Conservation (phyloP, 2,888 invertebrate species). For the Heliconius aoede region DNA sequence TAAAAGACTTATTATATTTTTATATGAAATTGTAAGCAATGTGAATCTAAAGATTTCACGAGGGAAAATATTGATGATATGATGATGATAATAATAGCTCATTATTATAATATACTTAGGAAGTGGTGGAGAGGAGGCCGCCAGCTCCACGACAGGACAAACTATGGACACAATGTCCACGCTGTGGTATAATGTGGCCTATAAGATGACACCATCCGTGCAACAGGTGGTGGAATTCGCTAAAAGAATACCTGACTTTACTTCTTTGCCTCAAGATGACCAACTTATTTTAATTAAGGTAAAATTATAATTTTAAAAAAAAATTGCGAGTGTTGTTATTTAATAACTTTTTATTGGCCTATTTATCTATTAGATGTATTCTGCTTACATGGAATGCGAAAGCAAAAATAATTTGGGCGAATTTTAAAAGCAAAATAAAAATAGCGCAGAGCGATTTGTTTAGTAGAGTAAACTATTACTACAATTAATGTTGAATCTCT, state of each 20-base stretch:
- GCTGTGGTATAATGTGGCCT: constrained; percentile 95
- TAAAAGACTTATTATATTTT: no score
- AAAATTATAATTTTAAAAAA: constrained; percentile 26
- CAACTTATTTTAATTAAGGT: constrained; percentile 97
- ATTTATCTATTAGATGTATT: background rate
- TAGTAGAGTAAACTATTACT: background rate
- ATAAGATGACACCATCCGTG: constrained; percentile 94
- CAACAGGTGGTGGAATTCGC: constrained; percentile 98
- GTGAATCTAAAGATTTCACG: no score
- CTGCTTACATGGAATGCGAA: background rate
- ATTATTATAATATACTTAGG: constrained; percentile 53
- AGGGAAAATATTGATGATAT: background rate
- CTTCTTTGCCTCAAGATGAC: constrained; percentile 95
- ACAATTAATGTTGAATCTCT: background rate
- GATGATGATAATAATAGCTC: background rate
- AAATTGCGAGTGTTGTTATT: background rate
- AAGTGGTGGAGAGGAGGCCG: constrained; percentile 83
- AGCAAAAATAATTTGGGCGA: background rate
- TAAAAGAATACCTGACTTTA: constrained; percentile 96
- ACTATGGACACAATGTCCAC: constrained; percentile 90
- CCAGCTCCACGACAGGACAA: constrained; percentile 60
- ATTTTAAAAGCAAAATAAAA: background rate
- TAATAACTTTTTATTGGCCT: background rate
- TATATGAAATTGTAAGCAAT: background rate
- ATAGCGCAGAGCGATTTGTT: background rate